A percentile compares a stretch with the other conserved stretches of the same genome.
Evolutionary conservation across 1,140 invertebrate genomes (phyloP).

Genomic region (Microplitis mediator): DNA sequence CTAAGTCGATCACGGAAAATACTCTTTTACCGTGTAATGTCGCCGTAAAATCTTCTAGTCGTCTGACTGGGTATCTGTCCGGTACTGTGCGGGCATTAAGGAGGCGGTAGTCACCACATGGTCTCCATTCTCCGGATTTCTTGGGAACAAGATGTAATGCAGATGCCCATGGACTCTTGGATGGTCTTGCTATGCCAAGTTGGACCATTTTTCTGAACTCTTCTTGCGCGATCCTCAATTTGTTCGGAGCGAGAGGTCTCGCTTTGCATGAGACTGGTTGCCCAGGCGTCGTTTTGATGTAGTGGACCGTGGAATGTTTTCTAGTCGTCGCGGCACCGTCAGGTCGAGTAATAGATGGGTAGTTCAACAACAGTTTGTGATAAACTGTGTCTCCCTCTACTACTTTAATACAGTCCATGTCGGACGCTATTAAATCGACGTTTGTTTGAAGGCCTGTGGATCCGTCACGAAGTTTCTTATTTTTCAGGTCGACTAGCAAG

Average conservation of each 20-base stretch:
- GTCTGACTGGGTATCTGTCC: conserved; percentile 32
- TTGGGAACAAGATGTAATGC: conserved; percentile 39
- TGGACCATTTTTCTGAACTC: conserved; percentile 43
- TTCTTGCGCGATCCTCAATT: conserved; percentile 36
- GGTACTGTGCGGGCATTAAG: conserved; percentile 54
- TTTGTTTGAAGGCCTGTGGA: neutral
- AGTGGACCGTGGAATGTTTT: neutral
- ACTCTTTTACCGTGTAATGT: conserved; percentile 48
- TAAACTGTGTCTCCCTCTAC: too few relatives aligned
- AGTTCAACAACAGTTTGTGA: neutral
- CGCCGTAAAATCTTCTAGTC: neutral
- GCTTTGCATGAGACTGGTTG: conserved; percentile 44
- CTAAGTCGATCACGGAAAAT: conserved; percentile 59
- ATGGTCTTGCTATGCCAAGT: conserved; percentile 35
- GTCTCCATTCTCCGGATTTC: conserved; percentile 48
- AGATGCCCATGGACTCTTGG: conserved; percentile 33
- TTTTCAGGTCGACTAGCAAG: neutral
- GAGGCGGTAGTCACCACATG: conserved; percentile 59
- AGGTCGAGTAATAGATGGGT: neutral
- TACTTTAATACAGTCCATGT: too few relatives aligned
- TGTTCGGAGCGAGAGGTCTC: conserved; percentile 46
- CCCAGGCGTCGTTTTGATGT: conserved; percentile 38
- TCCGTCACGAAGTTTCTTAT: neutral
- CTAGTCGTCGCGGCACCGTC: neutral
- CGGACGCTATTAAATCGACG: too few relatives aligned